phyloP scores from a whole-genome alignment of 2,888 invertebrate species.

The Xylota sylvarum region DNA sequence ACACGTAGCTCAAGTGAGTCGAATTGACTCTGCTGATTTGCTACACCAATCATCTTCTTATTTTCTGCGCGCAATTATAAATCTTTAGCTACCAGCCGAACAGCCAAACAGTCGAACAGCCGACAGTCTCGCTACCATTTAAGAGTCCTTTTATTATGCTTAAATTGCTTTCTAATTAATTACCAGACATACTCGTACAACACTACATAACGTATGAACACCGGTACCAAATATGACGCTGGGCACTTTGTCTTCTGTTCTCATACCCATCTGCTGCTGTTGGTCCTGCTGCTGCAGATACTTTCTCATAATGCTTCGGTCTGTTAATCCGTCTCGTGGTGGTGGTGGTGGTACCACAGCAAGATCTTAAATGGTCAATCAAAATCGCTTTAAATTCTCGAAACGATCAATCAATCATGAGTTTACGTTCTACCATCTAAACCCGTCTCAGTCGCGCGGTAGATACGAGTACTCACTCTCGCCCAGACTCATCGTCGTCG shows the following conservation, averaged over 20 bases:
- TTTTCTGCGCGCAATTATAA: constrained; percentile 69
- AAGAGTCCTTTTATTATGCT: constrained; percentile 60
- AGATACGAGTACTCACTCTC: constrained; percentile 11
- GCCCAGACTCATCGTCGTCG: constrained; percentile 14
- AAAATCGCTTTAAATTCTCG: constrained; percentile 75
- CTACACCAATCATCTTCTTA: constrained; percentile 67
- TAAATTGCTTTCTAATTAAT: constrained; percentile 76
- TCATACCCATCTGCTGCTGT: constrained; percentile 30
- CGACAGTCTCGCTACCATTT: constrained; percentile 4
- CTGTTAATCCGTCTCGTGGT: constrained; percentile 60
- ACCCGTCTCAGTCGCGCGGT: background rate
- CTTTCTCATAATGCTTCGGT: constrained; percentile 29
- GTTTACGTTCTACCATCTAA: constrained; percentile 40
- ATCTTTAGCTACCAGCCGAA: constrained; percentile 48
- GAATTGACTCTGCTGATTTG: constrained; percentile 66
- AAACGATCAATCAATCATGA: constrained; percentile 77
- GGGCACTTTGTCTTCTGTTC: constrained; percentile 63
- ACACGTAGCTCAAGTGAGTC: constrained; percentile 50
- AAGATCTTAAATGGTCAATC: constrained; percentile 75
- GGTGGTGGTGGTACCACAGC: constrained; percentile 10
- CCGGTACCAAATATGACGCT: constrained; percentile 65
- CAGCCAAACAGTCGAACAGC: background rate
- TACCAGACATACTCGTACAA: constrained; percentile 42
- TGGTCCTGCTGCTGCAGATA: background rate
- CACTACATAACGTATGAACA: constrained; percentile 24